Evolutionary conservation across 1,140 invertebrate species (phyloP), one percentile per base, ranked within the genome.

Genomic region (Atta colombica): DNA sequence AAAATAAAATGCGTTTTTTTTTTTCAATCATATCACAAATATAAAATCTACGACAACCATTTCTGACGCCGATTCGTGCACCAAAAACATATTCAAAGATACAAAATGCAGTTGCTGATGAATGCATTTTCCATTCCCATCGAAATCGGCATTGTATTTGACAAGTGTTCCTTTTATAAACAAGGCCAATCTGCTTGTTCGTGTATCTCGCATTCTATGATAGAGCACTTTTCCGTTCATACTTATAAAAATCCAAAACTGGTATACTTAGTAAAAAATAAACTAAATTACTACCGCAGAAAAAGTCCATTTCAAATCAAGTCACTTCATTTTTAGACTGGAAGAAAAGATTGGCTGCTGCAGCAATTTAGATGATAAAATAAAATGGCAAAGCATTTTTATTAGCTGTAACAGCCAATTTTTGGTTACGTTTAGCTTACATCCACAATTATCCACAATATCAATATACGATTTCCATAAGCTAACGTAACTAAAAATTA

Each of bases 41-140:
- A 72, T 72, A 53, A 81, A 81, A 81, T 81, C 66, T 49, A 61
- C 63, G 28, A 28, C 77, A 53, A 51, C n/a, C n/a, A 39, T 68
- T 68, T 68, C 65, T 45, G 10, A n/a, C 3, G 4, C 16, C 45
- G n/a, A 53, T 55, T 45, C 49, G 5, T 31, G 45, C 39, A 21
- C 3, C 65, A 51, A 55, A 60, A 82, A 6, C 53, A 53, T 51
- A 60, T 60, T 49, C 35, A 74, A 74, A 82, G 68, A 61, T 74
- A 49, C 53, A 72, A 60, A 82, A 60, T 55, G 25, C 35, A n/a
- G 39, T 69, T 39, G 49, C 68, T 82, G 68, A 82, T 82, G 18
- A 82, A 82, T 69, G 68, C 68, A 72, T 72, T 72, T 72, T 60
- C 39, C 12, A 72, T 72, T 66, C 21, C 25, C 51, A 25, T 18